Evolutionary conservation across 92 coral and sea anemone genomes (phyloP), one percentile per base, ranked within the genome.

Genomic region (Ricordea florida): DNA sequence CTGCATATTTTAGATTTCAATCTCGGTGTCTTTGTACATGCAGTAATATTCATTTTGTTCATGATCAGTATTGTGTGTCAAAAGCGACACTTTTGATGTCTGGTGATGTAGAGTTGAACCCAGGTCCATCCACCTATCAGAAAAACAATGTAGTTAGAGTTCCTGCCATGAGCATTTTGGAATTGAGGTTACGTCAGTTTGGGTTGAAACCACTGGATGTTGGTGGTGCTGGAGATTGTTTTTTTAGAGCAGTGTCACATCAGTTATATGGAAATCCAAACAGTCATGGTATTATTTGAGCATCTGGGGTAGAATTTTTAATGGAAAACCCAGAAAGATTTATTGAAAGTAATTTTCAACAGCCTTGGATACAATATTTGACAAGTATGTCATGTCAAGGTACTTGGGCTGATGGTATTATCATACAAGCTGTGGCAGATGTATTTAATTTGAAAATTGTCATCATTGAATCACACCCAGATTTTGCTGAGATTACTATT

Each of bases 1-100:
- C 52, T 52, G 25, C 34, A 13, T 53, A 65, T 65, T 47, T 76
- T 20, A 47, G 62, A 37, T 50, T 64, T 60, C 53, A 51, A 75
- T 6, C 21, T 60, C 63, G 46, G 36, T 75, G 31, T 61, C 31
- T n/a, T 75, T 27, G 29, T 34, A 44, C 15, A 10, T 45, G 59
- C 58, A 47, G 27, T 33, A 66, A 66, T 49, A 31, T 7, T 48
- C 10, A 38, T 69, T 49, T 69, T 69, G 30, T 16, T 49, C 47
- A 49, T 30, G 62, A 52, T 31, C 58, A 27, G 49, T 69, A 69
- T 69, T 1, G 44, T 13, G 53, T 69, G 58, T 49, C 31, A 17
- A 57, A 35, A 30, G 49, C 18, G 50, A 66, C 22, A 27, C 45
- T 69, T 69, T 36, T 58, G 47, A 25, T 17, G 10, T 51, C 53